Conservation (phyloP, 2,113 vertebrate species). For the Apodemus speciosus region DNA sequence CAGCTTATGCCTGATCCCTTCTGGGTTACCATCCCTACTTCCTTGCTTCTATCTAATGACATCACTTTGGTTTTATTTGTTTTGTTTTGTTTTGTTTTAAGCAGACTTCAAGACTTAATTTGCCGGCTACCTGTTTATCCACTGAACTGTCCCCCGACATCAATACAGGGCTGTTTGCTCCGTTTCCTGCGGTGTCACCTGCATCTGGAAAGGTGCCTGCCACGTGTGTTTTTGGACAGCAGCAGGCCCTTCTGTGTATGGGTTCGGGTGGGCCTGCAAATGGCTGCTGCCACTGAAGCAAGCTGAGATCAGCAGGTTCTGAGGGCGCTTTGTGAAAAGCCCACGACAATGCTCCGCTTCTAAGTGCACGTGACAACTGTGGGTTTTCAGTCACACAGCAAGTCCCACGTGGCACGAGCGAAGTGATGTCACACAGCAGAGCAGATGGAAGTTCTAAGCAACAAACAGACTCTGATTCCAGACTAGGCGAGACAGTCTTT, state of each 20-base stretch:
- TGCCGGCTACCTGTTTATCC: not conserved
- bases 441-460: not conserved
- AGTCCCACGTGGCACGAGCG: not conserved
- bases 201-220: not conserved
- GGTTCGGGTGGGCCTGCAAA: fast-evolving
- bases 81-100: not conserved
- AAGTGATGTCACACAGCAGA: fast-evolving
- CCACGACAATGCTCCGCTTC: not conserved
- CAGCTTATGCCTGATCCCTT: not conserved
- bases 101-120: not conserved
- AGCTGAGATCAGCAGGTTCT: fast-evolving
- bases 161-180: not conserved
- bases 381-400: fast-evolving
- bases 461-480: not conserved
- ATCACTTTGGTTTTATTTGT: not conserved
- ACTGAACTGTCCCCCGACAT: not conserved
- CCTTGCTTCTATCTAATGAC: not conserved
- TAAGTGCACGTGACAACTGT: fast-evolving
- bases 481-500: not conserved
- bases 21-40: not conserved
- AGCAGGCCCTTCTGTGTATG: fast-evolving
- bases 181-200: not conserved
- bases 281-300: fast-evolving
- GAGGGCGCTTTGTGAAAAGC: not conserved
- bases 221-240: too few species aligned